phyloP scores from a whole-genome alignment of 2,113 vertebrate genomes.

The Gopherus evgoodei region DNA sequence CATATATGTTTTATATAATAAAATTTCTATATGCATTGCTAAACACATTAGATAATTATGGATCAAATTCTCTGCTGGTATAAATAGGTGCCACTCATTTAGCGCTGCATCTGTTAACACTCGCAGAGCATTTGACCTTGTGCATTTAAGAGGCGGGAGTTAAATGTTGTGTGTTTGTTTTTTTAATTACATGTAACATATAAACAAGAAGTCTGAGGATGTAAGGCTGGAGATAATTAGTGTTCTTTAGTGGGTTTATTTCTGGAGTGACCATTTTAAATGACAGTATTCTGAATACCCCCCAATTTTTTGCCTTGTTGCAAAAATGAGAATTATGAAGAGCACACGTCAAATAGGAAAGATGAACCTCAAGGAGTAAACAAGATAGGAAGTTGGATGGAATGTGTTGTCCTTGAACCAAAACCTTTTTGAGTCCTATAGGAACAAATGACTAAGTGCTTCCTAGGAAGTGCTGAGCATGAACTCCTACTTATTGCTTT shows the following conservation, averaged over 20 bases:
- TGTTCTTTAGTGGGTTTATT: background rate
- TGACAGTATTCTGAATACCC: background rate
- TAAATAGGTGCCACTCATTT: no score
- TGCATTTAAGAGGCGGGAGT: accelerated
- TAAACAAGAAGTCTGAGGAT: accelerated
- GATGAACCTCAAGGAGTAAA: background rate
- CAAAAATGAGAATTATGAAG: background rate
- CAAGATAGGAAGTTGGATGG: background rate
- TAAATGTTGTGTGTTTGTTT: background rate
- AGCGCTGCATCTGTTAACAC: accelerated
- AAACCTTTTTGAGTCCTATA: background rate
- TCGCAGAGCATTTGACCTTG: background rate
- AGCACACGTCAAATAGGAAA: accelerated
- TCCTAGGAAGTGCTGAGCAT: accelerated
- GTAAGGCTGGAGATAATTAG: background rate
- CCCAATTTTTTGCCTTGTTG: background rate
- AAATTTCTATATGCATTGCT: accelerated
- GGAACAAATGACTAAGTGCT: background rate
- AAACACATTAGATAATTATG: accelerated
- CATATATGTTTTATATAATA: background rate
- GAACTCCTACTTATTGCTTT: accelerated
- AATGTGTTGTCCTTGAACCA: background rate
- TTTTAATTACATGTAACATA: background rate
- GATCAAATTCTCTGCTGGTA: background rate
- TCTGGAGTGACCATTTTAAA: background rate